These are phyloP conservation scores for Plutomurus gul DNA, from an alignment of 1,140 invertebrate species.

Conservation along the genomic window DNA sequence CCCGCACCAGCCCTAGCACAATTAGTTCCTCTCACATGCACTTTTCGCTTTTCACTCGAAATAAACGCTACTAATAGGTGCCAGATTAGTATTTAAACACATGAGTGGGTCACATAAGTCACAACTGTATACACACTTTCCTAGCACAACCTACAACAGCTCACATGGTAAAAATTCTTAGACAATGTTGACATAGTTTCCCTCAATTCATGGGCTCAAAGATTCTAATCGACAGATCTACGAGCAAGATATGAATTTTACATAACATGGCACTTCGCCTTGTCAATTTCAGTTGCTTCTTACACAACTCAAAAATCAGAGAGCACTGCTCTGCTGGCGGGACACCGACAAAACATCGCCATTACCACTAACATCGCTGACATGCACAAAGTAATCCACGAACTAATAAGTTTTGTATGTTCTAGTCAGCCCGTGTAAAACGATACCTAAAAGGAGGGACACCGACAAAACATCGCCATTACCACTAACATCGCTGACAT, in stretches of 20 bases:
- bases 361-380: background rate
- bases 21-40: background rate
- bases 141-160: no score
- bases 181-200: background rate
- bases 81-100: no score
- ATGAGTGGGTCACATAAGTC: background rate
- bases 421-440: background rate
- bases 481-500: background rate
- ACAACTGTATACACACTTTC: no score
- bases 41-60: background rate
- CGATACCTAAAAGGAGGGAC: background rate
- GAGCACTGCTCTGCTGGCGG: background rate
- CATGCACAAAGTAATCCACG: background rate
- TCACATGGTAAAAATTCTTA: background rate
- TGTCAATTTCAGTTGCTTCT: background rate
- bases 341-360: background rate
- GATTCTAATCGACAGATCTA: no score
- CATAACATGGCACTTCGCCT: background rate
- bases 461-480: background rate
- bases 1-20: no score
- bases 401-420: constrained; percentile 25
- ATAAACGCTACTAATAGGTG: no score
- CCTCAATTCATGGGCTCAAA: no score
- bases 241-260: background rate
- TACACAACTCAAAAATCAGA: background rate